phyloP scores from a whole-genome alignment of 2,888 invertebrate species.

The Drosophila merina region DNA sequence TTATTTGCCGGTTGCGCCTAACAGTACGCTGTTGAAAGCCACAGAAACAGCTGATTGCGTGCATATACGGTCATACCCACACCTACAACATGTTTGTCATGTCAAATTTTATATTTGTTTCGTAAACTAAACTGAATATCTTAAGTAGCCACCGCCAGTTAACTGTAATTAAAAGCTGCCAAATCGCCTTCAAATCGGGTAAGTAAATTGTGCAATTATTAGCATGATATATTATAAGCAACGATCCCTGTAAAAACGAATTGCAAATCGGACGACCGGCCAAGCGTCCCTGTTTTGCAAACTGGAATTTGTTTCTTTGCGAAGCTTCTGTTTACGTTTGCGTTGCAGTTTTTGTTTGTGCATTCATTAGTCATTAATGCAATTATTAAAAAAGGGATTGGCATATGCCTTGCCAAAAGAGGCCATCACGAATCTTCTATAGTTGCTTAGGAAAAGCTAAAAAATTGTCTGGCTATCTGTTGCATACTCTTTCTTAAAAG shows the following conservation, averaged over 20 bases:
- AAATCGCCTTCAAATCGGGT: constrained; percentile 7
- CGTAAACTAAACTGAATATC: constrained; percentile 26
- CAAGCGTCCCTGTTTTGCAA: constrained; percentile 4
- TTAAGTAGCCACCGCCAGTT: background rate
- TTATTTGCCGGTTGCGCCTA: background rate
- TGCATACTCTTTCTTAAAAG: constrained; percentile 3
- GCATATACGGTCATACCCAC: constrained; percentile 31
- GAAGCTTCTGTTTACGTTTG: constrained; percentile 25
- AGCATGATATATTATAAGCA: background rate
- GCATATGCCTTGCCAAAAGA: background rate
- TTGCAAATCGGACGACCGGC: constrained; percentile 14
- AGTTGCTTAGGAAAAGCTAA: background rate
- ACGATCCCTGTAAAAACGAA: constrained; percentile 13
- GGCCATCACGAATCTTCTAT: background rate
- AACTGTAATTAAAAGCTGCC: background rate
- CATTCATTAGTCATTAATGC: background rate
- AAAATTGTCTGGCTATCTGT: constrained; percentile 13
- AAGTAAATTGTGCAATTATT: constrained; percentile 12
- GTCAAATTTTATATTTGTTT: constrained; percentile 31
- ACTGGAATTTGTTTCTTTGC: constrained; percentile 4
- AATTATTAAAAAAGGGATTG: constrained; percentile 5
- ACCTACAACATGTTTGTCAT: constrained; percentile 40
- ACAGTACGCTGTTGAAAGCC: constrained; percentile 18
- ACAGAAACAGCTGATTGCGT: constrained; percentile 24
- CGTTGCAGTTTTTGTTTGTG: constrained; percentile 6